Base-by-base conservation (phyloP, 2,113 vertebrate genomes). In the Calypte anna region DNA sequence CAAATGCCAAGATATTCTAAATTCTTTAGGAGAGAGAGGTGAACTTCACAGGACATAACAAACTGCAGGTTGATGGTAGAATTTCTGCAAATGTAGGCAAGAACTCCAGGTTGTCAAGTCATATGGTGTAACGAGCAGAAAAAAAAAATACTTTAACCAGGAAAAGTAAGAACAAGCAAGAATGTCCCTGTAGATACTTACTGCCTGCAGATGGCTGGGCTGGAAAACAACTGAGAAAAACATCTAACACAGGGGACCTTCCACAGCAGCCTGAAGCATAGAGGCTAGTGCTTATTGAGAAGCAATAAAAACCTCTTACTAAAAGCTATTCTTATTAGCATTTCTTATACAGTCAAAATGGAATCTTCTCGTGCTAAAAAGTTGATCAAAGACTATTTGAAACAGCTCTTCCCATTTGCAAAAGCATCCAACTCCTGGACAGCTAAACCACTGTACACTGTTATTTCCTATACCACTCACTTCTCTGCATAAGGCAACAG, bases 61-160 rank as follows among this genome's bases (percentile, higher is more conserved):
- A 72, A 73, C n/a, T 1, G 1, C 53, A 73, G 55, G 25, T 0
- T 25, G 24, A 82, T 0, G 0, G 11, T 20, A 5, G 14, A 31
- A 50, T 31, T 74, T 63, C 48, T 70, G 24, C 1, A 1, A 81
- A 63, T 5, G 8, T 20, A 84, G 55, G 31, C 48, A 63, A 33
- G 4, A 10, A 22, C 33, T 90, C 63, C 57, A 87, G 28, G 31
- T 14, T 30, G 27, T 20, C 68, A 66, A 50, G 9, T 80, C 27
- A 62, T 6, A 20, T 1, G 9, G 54, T 2, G 1, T 14, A 43
- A 73, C 1, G 13, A 20, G 15, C 67, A 85, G 66, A 69, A 55
- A 90, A 44, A 90, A 44, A 91, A 55, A 25, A 8, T 5, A 57
- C 33, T 33, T 70, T 48, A 40, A 46, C 21, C 50, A 80, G 43